Conservation (phyloP, 1,140 invertebrate species). For the Dendrolimus kikuchii region DNA sequence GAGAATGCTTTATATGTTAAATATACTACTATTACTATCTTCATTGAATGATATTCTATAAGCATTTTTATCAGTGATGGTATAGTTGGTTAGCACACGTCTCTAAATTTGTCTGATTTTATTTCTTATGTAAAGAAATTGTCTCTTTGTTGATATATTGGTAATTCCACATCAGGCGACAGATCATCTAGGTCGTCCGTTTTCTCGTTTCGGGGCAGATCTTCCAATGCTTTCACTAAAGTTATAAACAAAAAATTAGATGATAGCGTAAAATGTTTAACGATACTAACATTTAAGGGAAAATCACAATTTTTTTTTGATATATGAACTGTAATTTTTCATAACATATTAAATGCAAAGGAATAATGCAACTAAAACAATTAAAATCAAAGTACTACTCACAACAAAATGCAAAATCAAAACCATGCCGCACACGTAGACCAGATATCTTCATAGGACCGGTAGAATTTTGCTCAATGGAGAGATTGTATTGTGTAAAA, state of each 20-base stretch:
- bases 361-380: conserved; percentile 23
- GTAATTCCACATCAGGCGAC: conserved; percentile 76
- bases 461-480: conserved; percentile 24
- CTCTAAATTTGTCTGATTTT: background rate
- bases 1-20: too few species aligned
- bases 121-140: conserved; percentile 82
- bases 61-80: background rate
- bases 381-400: conserved; percentile 48
- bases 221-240: conserved; percentile 83
- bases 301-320: conserved; percentile 1
- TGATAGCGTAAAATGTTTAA: background rate
- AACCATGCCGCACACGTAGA: conserved; percentile 54
- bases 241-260: conserved; percentile 13
- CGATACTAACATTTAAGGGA: conserved; percentile 4
- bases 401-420: conserved; percentile 67
- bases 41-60: background rate
- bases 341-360: conserved; percentile 11
- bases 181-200: conserved; percentile 77
- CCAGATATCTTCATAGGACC: conserved; percentile 40
- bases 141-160: conserved; percentile 87
- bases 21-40: too few species aligned
- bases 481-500: conserved; percentile 4
- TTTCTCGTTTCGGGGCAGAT: conserved; percentile 72
- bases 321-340: conserved; percentile 2
- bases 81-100: background rate